Conservation (phyloP, 2,113 vertebrate genomes). For the Lycaon pictus region DNA sequence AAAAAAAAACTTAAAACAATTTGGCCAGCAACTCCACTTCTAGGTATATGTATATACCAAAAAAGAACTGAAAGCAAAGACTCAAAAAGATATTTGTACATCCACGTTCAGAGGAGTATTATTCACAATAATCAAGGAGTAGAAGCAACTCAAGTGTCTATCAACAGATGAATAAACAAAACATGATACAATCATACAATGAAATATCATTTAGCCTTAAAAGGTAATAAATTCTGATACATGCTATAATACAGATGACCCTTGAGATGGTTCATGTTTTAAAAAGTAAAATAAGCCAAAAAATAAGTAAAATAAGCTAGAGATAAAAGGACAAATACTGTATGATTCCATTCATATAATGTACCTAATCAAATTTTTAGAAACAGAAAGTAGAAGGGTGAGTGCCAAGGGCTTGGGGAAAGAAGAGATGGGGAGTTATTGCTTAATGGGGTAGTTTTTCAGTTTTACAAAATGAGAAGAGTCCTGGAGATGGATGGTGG, state of each 20-base stretch:
- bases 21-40: background rate
- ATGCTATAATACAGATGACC: background rate
- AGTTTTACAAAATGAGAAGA: background rate
- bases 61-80: slow-evolving; percentile 44
- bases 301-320: slow-evolving; percentile 33
- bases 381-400: background rate
- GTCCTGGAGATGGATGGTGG: background rate
- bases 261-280: background rate
- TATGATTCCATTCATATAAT: background rate
- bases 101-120: background rate
- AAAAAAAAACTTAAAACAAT: background rate
- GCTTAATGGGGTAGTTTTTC: background rate
- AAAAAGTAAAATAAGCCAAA: slow-evolving; percentile 30
- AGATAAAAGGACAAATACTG: background rate
- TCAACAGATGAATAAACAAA: slow-evolving; percentile 32
- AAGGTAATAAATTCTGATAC: background rate
- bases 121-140: background rate
- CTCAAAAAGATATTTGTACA: background rate
- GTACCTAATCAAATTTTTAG: background rate
- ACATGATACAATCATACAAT: background rate
- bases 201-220: background rate
- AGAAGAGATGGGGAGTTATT: background rate
- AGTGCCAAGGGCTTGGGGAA: background rate
- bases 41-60: background rate
- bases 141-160: slow-evolving; percentile 16